These are phyloP conservation scores for Rhineura floridana DNA, from an alignment of 2,113 vertebrate genomes.

Conservation along the genomic window DNA sequence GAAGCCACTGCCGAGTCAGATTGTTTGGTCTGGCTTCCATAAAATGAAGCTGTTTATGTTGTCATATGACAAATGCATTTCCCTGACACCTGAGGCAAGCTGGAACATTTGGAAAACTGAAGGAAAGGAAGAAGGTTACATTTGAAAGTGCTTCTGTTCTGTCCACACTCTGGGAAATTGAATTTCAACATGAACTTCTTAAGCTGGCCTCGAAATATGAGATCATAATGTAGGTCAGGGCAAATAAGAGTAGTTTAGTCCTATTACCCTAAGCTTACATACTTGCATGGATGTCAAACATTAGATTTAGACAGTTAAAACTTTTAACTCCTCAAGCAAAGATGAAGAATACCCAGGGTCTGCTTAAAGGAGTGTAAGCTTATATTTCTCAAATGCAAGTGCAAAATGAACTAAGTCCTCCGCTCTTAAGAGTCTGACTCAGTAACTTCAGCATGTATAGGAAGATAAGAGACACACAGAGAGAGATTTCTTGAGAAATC, in stretches of 20 bases:
- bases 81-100: background rate
- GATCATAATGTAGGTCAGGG: conserved; percentile 70
- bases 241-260: conserved; percentile 64
- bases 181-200: conserved; percentile 64
- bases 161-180: conserved; percentile 59
- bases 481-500: conserved; percentile 17
- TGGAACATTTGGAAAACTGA: conserved; percentile 2
- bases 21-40: background rate
- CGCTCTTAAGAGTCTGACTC: conserved; percentile 51
- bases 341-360: conserved; percentile 59
- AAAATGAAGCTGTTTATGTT: conserved; percentile 20
- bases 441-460: conserved; percentile 24
- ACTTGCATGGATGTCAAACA: conserved; percentile 31
- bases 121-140: conserved; percentile 68
- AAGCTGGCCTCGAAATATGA: conserved; percentile 68
- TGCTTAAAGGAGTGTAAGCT: conserved; percentile 60
- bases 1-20: background rate
- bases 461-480: conserved; percentile 35
- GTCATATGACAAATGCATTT: background rate
- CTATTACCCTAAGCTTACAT: conserved; percentile 67
- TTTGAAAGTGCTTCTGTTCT: conserved; percentile 66
- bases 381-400: conserved; percentile 66
- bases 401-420: conserved; percentile 44
- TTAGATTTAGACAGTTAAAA: conserved; percentile 65
- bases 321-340: conserved; percentile 57